phyloP scores from a whole-genome alignment of 2,113 vertebrate species.

The Himantopus leucocephalus region DNA sequence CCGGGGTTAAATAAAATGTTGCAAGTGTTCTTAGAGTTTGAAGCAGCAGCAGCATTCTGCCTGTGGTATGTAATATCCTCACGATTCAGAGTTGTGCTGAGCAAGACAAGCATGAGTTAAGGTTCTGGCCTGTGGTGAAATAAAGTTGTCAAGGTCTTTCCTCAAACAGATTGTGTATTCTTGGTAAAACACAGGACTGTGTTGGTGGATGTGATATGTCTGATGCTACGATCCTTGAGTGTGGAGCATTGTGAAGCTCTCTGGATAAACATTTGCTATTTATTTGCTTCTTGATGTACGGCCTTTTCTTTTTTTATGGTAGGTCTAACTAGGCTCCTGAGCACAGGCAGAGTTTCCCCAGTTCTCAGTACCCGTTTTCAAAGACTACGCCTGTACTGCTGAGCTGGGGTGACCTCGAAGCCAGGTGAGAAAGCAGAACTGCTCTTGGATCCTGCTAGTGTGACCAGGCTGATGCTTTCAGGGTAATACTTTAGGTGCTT shows the following conservation, averaged over 20 bases:
- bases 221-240: neutral
- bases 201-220: neutral
- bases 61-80: neutral
- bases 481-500: neutral
- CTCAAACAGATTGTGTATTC: neutral
- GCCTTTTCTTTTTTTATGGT: neutral
- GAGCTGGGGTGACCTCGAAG: neutral
- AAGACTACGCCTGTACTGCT: neutral
- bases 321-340: neutral
- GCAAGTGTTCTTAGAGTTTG: neutral
- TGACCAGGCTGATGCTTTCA: neutral
- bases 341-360: neutral
- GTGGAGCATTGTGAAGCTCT: neutral
- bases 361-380: neutral
- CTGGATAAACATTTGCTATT: neutral
- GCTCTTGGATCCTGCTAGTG: neutral
- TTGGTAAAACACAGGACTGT: neutral
- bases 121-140: neutral
- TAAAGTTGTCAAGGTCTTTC: neutral
- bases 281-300: neutral
- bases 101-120: neutral
- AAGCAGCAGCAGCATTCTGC: neutral
- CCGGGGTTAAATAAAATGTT: neutral
- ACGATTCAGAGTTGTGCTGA: neutral
- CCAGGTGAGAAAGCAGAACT: neutral